Evolutionary conservation across 2,888 invertebrate genomes (phyloP).

Genomic region (Cosmia trapezina): DNA sequence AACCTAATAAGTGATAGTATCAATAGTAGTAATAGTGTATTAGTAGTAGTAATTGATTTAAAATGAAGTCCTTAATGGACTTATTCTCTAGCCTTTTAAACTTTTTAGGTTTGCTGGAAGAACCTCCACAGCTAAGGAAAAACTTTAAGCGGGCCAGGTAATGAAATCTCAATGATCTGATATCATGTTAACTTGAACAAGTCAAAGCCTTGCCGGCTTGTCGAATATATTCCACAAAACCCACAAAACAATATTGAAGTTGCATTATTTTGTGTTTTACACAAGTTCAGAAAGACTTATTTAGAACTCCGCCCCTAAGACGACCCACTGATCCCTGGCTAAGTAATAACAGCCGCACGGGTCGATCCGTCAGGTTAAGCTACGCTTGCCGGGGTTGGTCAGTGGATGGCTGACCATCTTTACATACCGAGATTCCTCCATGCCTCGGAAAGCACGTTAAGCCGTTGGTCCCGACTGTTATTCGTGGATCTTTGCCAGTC

Average conservation of each 20-base stretch:
- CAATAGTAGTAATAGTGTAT: too few species aligned
- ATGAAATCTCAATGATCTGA: slow-evolving; percentile 76
- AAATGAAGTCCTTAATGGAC: slow-evolving; percentile 85
- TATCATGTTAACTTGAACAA: slow-evolving; percentile 81
- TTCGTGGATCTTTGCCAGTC: too few species aligned
- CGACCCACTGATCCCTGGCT: too few species aligned
- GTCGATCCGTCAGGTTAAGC: too few species aligned
- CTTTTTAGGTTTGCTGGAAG: slow-evolving; percentile 78
- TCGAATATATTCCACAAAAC: neutral
- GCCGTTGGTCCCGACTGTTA: too few species aligned
- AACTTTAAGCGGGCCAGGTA: slow-evolving; percentile 88
- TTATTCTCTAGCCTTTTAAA: slow-evolving; percentile 78
- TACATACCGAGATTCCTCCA: too few species aligned
- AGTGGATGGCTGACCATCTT: too few species aligned
- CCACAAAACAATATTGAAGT: neutral
- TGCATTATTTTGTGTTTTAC: neutral
- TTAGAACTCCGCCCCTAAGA: too few species aligned
- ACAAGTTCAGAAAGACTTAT: too few species aligned
- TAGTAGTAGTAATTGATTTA: slow-evolving; percentile 65
- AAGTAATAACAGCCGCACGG: too few species aligned
- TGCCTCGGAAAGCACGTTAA: too few species aligned
- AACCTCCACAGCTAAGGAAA: slow-evolving; percentile 74
- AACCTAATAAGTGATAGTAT: slow-evolving; percentile 75
- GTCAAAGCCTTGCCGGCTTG: neutral
- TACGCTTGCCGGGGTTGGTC: too few species aligned